Evolutionary conservation across 2,113 vertebrate species (phyloP).

Genomic region (Gasterosteus nipponicus): DNA sequence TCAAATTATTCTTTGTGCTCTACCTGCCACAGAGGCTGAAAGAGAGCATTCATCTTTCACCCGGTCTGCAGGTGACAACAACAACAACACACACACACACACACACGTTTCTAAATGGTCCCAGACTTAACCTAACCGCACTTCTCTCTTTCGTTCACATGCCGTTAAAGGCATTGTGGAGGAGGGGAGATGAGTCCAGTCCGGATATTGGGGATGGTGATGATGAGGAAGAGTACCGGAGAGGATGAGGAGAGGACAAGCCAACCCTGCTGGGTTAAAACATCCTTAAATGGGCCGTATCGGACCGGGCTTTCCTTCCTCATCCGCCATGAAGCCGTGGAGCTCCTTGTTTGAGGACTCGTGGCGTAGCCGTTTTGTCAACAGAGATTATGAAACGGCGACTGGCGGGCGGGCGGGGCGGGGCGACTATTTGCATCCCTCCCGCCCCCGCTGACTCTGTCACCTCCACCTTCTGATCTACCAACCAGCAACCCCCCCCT

Average conservation of each 20-base stretch:
- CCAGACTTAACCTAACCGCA: slow-evolving; percentile 47
- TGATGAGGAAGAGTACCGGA: neutral
- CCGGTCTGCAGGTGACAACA: slow-evolving; percentile 66
- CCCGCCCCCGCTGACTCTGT: slow-evolving; percentile 23
- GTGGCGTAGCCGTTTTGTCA: slow-evolving; percentile 57
- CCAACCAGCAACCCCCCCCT: slow-evolving; percentile 3
- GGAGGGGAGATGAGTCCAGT: neutral
- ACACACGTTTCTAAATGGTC: slow-evolving; percentile 5
- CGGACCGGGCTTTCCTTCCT: neutral
- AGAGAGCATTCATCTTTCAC: slow-evolving; percentile 77
- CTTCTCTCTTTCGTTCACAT: slow-evolving; percentile 41
- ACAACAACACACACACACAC: slow-evolving; percentile 30
- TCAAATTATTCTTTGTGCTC: slow-evolving; percentile 78
- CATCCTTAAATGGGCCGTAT: too few species aligned
- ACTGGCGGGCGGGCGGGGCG: slow-evolving; percentile 24
- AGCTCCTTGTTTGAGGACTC: neutral
- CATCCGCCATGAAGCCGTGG: neutral
- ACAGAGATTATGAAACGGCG: slow-evolving; percentile 70
- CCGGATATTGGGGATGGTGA: neutral
- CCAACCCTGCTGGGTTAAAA: neutral
- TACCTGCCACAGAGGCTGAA: slow-evolving; percentile 71
- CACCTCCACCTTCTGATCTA: slow-evolving; percentile 16
- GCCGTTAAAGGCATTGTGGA: slow-evolving; percentile 31
- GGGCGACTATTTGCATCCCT: slow-evolving; percentile 49
- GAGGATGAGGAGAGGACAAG: slow-evolving; percentile 5